A percentile compares a stretch with the other conserved stretches of the same genome.
Evolutionary conservation across 2,888 invertebrate genomes (phyloP).

Genomic region (Fragum sueziense): DNA sequence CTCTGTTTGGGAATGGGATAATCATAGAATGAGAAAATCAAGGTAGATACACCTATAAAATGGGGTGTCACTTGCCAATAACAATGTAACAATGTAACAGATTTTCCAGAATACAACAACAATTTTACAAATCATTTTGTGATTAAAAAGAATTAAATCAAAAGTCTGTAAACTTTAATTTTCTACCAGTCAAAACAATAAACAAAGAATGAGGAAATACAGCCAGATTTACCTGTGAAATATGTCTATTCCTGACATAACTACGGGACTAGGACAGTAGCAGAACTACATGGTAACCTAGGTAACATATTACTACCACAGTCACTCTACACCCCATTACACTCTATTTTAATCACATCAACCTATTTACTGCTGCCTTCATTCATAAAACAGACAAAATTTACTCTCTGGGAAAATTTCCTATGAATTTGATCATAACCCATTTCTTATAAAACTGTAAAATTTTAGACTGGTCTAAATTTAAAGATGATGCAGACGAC

Average conservation of each 20-base stretch:
- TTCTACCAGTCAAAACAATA: too few species aligned
- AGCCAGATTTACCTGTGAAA: conserved; percentile 2
- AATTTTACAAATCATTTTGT: too few species aligned
- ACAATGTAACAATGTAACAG: too few species aligned
- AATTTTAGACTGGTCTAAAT: too few species aligned
- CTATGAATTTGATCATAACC: too few species aligned
- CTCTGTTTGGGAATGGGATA: too few species aligned
- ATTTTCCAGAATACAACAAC: too few species aligned
- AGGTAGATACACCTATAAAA: not conserved
- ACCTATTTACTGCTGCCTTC: not conserved
- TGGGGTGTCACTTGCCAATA: not conserved
- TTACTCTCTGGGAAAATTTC: not conserved
- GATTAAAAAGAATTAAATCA: too few species aligned
- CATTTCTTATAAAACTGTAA: too few species aligned
- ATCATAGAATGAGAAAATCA: not conserved
- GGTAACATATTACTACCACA: conserved; percentile 7
- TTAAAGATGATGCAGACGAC: too few species aligned
- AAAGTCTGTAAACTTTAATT: too few species aligned
- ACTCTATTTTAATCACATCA: not conserved
- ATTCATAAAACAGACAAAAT: not conserved
- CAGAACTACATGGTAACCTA: conserved; percentile 18
- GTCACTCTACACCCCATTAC: not conserved
- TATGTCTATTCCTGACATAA: conserved; percentile 12
- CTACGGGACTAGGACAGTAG: conserved; percentile 1
- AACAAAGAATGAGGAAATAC: not conserved